Percentiles rank a stretch among this genome's conserved stretches.
phyloP scores from a whole-genome alignment of 2,797 vertebrate species.

The Labeo calbasu region DNA sequence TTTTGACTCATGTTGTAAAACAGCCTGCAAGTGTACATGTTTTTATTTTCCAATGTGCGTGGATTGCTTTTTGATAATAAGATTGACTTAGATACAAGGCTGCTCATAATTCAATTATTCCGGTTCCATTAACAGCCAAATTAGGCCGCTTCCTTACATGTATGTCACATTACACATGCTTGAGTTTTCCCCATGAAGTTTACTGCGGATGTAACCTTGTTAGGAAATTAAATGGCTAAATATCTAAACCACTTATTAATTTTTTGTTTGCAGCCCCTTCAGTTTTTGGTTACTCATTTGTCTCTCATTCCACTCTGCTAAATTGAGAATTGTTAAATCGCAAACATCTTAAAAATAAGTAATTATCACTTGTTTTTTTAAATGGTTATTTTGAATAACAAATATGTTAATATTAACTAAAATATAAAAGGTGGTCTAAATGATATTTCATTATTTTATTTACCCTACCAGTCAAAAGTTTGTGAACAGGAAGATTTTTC shows the following conservation, averaged over 20 bases:
- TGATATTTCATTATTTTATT: no score
- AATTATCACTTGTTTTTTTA: no score
- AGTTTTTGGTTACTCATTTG: background rate
- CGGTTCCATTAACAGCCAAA: background rate
- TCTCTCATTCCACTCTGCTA: background rate
- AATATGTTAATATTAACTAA: no score
- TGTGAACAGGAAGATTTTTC: no score
- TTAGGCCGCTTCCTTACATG: background rate
- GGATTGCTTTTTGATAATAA: background rate
- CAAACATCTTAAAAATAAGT: background rate
- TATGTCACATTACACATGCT: slow-evolving; percentile 7
- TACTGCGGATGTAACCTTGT: background rate
- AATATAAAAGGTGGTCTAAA: no score
- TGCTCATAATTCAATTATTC: background rate
- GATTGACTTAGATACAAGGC: background rate
- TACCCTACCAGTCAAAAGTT: no score
- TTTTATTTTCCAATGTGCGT: background rate
- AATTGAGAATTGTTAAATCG: background rate
- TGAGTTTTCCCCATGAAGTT: background rate
- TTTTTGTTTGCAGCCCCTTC: background rate
- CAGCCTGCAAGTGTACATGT: background rate
- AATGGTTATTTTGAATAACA: no score
- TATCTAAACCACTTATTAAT: background rate
- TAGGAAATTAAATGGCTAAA: background rate
- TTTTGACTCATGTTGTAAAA: background rate